phyloP scores from a whole-genome alignment of 2,797 vertebrate genomes.

The Liparis tanakae region DNA sequence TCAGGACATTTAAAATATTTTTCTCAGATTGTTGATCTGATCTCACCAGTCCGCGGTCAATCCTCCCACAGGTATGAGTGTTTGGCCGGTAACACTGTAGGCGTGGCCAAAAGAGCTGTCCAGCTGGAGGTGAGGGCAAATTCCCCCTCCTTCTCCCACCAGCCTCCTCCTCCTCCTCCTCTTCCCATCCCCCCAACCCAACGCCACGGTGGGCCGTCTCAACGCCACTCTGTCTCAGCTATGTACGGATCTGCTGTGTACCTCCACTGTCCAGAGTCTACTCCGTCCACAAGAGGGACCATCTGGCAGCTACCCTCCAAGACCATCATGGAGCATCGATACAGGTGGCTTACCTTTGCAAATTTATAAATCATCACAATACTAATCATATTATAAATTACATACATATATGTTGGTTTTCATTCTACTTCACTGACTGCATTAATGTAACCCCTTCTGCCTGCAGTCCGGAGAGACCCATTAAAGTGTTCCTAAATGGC shows the following conservation, averaged over 20 bases:
- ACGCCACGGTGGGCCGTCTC: constrained; percentile 59
- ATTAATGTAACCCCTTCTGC: constrained; percentile 44
- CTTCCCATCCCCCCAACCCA: constrained; percentile 51
- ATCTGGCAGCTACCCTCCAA: constrained; percentile 85
- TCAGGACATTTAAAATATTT: not conserved
- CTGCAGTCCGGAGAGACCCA: constrained; percentile 81
- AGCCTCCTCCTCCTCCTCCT: constrained; percentile 55
- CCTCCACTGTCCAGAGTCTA: constrained; percentile 84
- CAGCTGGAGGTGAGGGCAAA: constrained; percentile 76
- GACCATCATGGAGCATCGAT: constrained; percentile 77
- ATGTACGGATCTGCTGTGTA: constrained; percentile 85
- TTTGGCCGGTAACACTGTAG: constrained; percentile 80
- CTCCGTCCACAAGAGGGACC: constrained; percentile 73
- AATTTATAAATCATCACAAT: not conserved
- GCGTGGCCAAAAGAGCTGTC: constrained; percentile 77
- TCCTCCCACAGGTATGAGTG: constrained; percentile 78
- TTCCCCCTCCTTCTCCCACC: constrained; percentile 42
- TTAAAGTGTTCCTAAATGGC: constrained; percentile 84
- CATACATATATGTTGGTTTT: constrained; percentile 3
- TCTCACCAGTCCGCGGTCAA: constrained; percentile 3
- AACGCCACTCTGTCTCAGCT: constrained; percentile 79
- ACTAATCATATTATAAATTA: not conserved
- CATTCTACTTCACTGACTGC: constrained; percentile 25
- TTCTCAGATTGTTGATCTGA: not conserved
- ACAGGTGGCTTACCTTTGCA: constrained; percentile 73